Conservation (phyloP, 2,113 vertebrate species). For the Abramis brama region DNA sequence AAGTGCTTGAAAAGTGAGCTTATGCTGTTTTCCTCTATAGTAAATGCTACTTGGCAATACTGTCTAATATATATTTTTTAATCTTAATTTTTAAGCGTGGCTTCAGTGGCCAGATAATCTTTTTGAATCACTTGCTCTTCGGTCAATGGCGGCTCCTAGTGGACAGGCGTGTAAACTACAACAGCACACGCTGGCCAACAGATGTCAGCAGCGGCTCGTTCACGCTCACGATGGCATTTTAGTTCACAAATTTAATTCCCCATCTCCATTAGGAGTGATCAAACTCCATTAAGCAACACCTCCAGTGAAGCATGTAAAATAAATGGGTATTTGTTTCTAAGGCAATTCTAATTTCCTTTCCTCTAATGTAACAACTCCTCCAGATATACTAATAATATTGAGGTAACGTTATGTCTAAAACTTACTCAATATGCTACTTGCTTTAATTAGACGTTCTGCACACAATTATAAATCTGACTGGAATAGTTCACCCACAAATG, state of each 20-base stretch:
- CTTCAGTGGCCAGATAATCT: background rate
- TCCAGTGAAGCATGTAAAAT: slow-evolving; percentile 8
- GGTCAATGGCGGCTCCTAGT: background rate
- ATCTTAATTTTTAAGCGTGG: background rate
- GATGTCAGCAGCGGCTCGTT: slow-evolving; percentile 18
- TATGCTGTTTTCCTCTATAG: background rate
- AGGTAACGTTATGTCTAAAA: slow-evolving; percentile 22
- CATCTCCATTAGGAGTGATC: slow-evolving; percentile 8
- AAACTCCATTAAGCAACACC: slow-evolving; percentile 23
- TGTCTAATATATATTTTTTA: background rate
- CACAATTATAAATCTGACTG: background rate
- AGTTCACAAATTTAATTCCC: slow-evolving; percentile 3
- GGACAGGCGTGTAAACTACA: background rate
- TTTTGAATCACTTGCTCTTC: background rate
- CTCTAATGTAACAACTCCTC: slow-evolving; percentile 6
- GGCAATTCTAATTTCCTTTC: slow-evolving; percentile 19
- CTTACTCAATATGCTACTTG: background rate
- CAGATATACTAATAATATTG: slow-evolving; percentile 17
- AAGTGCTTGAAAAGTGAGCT: background rate
- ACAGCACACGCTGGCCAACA: background rate
- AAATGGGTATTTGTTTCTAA: slow-evolving; percentile 13
- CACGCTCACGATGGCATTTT: background rate
- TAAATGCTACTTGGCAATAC: background rate
- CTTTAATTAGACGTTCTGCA: background rate
- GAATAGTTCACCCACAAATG: background rate